Conservation (phyloP, 2,888 invertebrate genomes). For the Tyria jacobaeae region DNA sequence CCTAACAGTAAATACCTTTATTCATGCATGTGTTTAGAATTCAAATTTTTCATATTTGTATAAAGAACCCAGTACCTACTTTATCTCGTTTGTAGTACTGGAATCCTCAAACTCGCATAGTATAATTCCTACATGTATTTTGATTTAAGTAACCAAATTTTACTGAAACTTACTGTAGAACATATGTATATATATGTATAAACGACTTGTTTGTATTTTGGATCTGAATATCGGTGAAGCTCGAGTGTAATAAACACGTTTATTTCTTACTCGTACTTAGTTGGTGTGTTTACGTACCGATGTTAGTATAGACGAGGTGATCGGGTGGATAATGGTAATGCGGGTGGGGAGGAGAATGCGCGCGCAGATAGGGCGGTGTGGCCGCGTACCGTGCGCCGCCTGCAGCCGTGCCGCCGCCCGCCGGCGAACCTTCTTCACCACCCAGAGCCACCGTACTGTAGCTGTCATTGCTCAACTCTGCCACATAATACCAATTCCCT, state of each 20-base stretch:
- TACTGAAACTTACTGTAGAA: neutral
- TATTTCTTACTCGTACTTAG: neutral
- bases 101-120: too few species aligned
- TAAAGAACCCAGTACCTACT: too few species aligned
- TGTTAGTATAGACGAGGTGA: conserved; percentile 93
- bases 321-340: conserved; percentile 94
- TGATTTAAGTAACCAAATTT: too few species aligned
- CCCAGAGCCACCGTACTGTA: conserved; percentile 95
- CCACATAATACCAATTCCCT: conserved; percentile 16
- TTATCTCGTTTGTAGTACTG: too few species aligned
- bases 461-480: conserved; percentile 96
- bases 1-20: too few species aligned
- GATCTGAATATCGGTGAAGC: neutral
- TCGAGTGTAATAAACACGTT: neutral
- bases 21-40: too few species aligned
- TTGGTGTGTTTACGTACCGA: conserved; percentile 85
- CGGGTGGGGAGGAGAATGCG: conserved; percentile 92
- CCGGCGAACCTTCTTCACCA: conserved; percentile 92
- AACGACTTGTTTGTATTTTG: neutral
- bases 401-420: conserved; percentile 86
- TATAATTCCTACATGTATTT: too few species aligned
- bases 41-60: too few species aligned
- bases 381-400: conserved; percentile 84
- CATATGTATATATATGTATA: neutral
- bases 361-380: conserved; percentile 93